Conservation (phyloP, 2,113 vertebrate species). For the Microcebus lehilahytsara region DNA sequence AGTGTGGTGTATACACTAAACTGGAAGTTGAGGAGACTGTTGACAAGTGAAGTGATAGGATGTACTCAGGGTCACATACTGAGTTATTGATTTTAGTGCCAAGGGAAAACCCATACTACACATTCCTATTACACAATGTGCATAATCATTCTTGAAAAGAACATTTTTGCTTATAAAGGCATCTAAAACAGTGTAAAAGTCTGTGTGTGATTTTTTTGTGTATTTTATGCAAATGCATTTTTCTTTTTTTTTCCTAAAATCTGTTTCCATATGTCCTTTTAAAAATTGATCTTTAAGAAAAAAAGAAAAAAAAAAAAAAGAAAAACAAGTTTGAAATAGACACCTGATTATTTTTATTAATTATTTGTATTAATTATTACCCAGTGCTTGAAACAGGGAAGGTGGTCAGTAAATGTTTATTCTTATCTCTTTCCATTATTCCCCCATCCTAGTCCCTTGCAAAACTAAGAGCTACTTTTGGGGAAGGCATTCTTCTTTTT, state of each 20-base stretch:
- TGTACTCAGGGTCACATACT: not conserved
- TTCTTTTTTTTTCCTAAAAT: constrained; percentile 51
- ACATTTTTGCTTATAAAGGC: constrained; percentile 46
- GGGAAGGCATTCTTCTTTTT: not conserved
- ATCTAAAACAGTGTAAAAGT: constrained; percentile 51
- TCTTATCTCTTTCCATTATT: not conserved
- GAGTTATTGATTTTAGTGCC: not conserved
- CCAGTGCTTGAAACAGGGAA: not conserved
- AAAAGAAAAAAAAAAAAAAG: not conserved
- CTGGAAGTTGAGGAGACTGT: not conserved
- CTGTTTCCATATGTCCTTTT: constrained; percentile 64
- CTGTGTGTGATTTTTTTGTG: not conserved
- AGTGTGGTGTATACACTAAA: not conserved
- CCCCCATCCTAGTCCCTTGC: rapidly evolving
- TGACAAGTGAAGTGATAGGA: not conserved
- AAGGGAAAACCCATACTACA: constrained; percentile 15
- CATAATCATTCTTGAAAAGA: constrained; percentile 41
- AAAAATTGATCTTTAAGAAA: not conserved
- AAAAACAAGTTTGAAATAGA: not conserved
- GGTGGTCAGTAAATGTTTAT: not conserved
- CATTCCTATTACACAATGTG: not conserved
- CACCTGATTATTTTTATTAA: constrained; percentile 48
- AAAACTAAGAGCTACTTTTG: not conserved
- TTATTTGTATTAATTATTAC: constrained; percentile 53
- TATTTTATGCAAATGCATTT: constrained; percentile 57